Conservation (phyloP, 2,888 invertebrate species). For the Athrips mouffetella region DNA sequence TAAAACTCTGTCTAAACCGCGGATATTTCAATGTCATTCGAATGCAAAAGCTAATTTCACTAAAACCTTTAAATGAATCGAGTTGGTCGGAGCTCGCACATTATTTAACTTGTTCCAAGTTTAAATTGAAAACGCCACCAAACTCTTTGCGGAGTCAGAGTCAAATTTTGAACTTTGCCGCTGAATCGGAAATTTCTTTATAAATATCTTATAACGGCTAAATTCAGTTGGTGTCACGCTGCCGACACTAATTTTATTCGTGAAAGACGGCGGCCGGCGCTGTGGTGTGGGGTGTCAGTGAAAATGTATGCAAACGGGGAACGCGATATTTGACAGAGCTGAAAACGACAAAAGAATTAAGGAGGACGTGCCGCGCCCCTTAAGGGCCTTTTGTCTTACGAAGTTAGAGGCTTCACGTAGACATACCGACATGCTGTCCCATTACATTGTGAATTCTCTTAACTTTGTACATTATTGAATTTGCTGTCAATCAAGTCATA, state of each 20-base stretch:
- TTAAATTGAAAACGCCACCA: constrained; percentile 77
- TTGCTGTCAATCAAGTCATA: constrained; percentile 49
- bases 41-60: constrained; percentile 77
- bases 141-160: constrained; percentile 73
- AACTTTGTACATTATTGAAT: constrained; percentile 59
- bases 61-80: constrained; percentile 77
- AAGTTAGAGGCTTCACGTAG: constrained; percentile 30
- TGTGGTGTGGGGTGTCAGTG: constrained; percentile 39
- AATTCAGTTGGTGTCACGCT: constrained; percentile 77
- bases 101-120: constrained; percentile 77
- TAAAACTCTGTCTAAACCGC: constrained; percentile 44
- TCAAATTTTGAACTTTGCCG: constrained; percentile 77
- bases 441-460: constrained; percentile 60
- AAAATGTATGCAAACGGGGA: constrained; percentile 76
- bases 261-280: constrained; percentile 59
- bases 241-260: constrained; percentile 78
- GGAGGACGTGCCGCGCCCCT: constrained; percentile 36
- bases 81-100: constrained; percentile 73
- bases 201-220: constrained; percentile 78
- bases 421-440: constrained; percentile 36
- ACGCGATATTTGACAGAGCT: constrained; percentile 72
- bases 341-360: constrained; percentile 77
- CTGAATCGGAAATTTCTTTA: constrained; percentile 78
- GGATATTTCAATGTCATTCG: constrained; percentile 66
- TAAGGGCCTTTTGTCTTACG: constrained; percentile 18